phyloP scores from a whole-genome alignment of 2,888 invertebrate genomes.

The Lamproptera curius region DNA sequence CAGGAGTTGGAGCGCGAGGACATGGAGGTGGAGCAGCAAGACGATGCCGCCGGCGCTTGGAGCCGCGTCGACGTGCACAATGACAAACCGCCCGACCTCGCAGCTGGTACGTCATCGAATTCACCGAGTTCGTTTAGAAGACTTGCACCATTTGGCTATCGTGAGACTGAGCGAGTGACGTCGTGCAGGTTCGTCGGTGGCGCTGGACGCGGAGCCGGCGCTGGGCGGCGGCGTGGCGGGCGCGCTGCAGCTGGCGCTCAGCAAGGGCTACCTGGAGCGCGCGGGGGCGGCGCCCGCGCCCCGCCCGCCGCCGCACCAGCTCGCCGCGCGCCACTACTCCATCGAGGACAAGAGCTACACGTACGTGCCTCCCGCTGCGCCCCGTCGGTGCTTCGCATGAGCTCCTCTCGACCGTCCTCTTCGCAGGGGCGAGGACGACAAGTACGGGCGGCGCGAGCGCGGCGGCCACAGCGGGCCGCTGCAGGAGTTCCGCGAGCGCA shows the following conservation, averaged over 20 bases:
- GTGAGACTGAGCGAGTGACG: no score
- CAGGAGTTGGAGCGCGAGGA: slow-evolving; percentile 63
- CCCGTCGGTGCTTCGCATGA: no score
- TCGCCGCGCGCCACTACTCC: slow-evolving; percentile 43
- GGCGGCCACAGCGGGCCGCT: slow-evolving; percentile 83
- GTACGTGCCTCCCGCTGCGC: slow-evolving; percentile 33
- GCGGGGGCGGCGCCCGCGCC: slow-evolving; percentile 83
- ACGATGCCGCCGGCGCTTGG: slow-evolving; percentile 85
- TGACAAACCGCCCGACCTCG: slow-evolving; percentile 61
- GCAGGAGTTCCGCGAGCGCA: slow-evolving; percentile 94
- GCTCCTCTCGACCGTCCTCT: no score
- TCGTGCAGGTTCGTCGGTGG: slow-evolving; percentile 46
- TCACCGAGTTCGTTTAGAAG: slow-evolving; percentile 32
- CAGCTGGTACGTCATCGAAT: slow-evolving; percentile 71
- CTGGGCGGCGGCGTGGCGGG: slow-evolving; percentile 95
- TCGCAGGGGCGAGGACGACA: slow-evolving; percentile 84
- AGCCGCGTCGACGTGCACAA: slow-evolving; percentile 85
- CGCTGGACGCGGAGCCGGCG: slow-evolving; percentile 95
- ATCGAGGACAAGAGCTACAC: slow-evolving; percentile 58
- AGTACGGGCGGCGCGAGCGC: slow-evolving; percentile 84
- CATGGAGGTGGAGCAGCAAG: slow-evolving; percentile 50
- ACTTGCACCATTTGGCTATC: neutral
- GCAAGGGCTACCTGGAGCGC: slow-evolving; percentile 95
- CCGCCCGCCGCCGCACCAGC: slow-evolving; percentile 49
- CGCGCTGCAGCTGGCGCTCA: slow-evolving; percentile 92